Conservation (phyloP, 2,888 invertebrate species). For the Diaprepes abbreviatus region DNA sequence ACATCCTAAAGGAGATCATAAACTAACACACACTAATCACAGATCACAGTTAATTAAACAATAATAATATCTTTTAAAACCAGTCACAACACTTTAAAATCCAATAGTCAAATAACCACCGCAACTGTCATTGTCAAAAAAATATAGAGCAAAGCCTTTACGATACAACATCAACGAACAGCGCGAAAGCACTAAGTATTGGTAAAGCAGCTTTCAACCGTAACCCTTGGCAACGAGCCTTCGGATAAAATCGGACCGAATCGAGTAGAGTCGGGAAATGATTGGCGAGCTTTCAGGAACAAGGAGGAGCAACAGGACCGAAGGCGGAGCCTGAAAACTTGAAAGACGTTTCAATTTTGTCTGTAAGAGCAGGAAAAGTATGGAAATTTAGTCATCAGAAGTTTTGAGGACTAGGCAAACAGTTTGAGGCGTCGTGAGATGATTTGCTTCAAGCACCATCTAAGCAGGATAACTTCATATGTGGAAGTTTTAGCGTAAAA, state of each 20-base stretch:
- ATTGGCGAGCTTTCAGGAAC: constrained; percentile 58
- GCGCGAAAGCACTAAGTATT: constrained; percentile 67
- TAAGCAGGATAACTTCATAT: constrained; percentile 39
- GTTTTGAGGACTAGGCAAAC: constrained; percentile 46
- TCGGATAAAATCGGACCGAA: constrained; percentile 60
- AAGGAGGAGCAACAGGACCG: constrained; percentile 56
- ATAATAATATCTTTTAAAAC: constrained; percentile 4
- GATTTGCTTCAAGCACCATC: constrained; percentile 33
- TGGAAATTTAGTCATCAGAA: constrained; percentile 48
- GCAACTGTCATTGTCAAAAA: constrained; percentile 54
- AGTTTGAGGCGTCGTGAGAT: constrained; percentile 34
- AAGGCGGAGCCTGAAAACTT: constrained; percentile 53
- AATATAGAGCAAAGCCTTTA: constrained; percentile 34
- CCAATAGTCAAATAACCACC: constrained; percentile 26
- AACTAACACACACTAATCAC: constrained; percentile 38
- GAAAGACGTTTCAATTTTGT: constrained; percentile 62
- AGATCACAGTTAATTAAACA: constrained; percentile 40
- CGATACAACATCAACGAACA: constrained; percentile 55
- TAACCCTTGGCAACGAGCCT: constrained; percentile 66
- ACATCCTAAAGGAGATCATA: constrained; percentile 35
- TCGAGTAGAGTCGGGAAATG: constrained; percentile 53
- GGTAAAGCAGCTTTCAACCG: constrained; percentile 64
- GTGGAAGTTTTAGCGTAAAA: constrained; percentile 18
- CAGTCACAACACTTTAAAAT: constrained; percentile 35
- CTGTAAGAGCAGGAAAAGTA: constrained; percentile 38